phyloP scores from a whole-genome alignment of 2,113 vertebrate species.

The Saiga tatarica region DNA sequence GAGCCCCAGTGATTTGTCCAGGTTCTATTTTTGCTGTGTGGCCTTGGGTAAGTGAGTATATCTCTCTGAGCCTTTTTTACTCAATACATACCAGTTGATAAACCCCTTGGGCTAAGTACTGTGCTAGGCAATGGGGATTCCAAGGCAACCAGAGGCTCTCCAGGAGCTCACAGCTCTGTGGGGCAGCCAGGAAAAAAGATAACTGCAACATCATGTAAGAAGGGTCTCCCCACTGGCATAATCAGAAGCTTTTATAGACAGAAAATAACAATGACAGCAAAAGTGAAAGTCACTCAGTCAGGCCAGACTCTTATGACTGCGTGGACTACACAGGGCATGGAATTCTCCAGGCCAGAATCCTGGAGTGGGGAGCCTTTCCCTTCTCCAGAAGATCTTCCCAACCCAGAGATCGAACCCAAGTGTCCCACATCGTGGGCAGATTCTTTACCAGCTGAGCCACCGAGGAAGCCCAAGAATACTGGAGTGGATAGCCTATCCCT shows the following conservation, averaged over 20 bases:
- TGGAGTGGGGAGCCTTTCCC: neutral
- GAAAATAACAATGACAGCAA: neutral
- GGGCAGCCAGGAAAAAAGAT: neutral
- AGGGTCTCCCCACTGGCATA: neutral
- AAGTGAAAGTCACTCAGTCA: neutral
- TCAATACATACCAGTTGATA: no score
- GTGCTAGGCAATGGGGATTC: neutral
- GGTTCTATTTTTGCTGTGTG: neutral
- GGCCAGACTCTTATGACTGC: neutral
- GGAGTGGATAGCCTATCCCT: neutral
- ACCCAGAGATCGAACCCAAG: neutral
- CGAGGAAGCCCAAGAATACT: neutral
- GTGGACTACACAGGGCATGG: neutral
- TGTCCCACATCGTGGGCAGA: neutral
- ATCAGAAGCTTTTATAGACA: neutral
- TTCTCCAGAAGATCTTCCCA: neutral
- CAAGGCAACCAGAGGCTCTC: neutral
- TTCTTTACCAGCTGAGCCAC: neutral
- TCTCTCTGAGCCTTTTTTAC: neutral
- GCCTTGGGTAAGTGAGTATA: neutral
- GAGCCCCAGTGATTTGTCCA: neutral
- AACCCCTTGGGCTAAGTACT: neutral
- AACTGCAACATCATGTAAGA: neutral
- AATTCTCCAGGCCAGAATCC: neutral
- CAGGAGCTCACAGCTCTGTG: neutral